phyloP scores from a whole-genome alignment of 2,113 vertebrate genomes.

The Synchiropus splendidus region DNA sequence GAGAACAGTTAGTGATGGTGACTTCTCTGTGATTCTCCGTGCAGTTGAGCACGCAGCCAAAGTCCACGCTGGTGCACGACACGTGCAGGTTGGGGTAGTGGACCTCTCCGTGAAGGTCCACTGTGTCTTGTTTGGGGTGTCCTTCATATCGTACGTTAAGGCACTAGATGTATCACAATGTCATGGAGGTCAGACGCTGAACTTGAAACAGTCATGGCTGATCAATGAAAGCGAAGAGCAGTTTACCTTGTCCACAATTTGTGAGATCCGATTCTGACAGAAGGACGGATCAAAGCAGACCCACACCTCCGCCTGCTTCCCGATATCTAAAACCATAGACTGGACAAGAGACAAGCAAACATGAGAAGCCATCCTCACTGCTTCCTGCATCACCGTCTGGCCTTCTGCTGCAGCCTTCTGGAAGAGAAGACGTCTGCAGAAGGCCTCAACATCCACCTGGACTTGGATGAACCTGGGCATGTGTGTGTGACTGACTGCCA shows the following conservation, averaged over 20 bases:
- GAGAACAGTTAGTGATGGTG: slow-evolving; percentile 74
- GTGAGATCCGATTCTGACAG: slow-evolving; percentile 42
- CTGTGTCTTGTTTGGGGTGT: slow-evolving; percentile 66
- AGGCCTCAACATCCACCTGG: too few relatives aligned
- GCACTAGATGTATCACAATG: slow-evolving; percentile 14
- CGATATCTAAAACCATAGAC: slow-evolving; percentile 61
- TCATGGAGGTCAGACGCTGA: too few relatives aligned
- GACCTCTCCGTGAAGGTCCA: slow-evolving; percentile 66
- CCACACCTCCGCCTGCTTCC: slow-evolving; percentile 57
- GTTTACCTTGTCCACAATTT: slow-evolving; percentile 56
- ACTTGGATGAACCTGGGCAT: too few relatives aligned
- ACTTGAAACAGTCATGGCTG: too few relatives aligned
- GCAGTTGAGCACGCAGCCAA: slow-evolving; percentile 76
- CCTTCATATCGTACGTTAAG: slow-evolving; percentile 67
- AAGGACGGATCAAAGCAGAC: slow-evolving; percentile 73
- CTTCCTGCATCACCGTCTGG: too few relatives aligned
- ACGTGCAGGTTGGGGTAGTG: slow-evolving; percentile 77
- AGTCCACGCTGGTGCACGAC: slow-evolving; percentile 67
- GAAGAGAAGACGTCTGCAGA: too few relatives aligned
- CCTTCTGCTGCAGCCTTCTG: too few relatives aligned
- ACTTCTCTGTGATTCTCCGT: slow-evolving; percentile 59
- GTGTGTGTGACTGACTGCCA: too few relatives aligned
- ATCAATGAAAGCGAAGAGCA: too few relatives aligned
- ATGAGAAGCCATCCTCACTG: too few relatives aligned
- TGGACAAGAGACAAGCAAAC: slow-evolving; percentile 42